Base-by-base conservation (phyloP, 2,797 vertebrate species). In the Rhinophrynus dorsalis region DNA sequence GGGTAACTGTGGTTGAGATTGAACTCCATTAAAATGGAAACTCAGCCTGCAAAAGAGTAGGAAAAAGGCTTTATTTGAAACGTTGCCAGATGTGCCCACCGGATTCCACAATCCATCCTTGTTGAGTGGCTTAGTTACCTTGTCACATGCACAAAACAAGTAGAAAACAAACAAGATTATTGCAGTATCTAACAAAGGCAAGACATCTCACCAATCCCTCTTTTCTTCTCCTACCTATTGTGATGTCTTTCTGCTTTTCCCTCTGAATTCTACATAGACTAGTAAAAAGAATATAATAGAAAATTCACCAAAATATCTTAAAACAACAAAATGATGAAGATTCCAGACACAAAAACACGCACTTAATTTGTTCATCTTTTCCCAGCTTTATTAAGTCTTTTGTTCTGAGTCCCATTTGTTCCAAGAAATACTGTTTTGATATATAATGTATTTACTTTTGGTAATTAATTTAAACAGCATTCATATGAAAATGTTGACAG, bases 401-500 rank as follows among this genome's bases (percentile, higher is more conserved):
- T 87, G 85, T 87, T 87, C 79, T 82, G 79, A 68, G 80, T 84
- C 69, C 60, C 81, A 74, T 76, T 83, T 78, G 79, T 87, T 87
- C 84, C 58, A 33, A 56, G 83, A 82, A 87, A 83, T 5, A 75
- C 33, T 54, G 69, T 86, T 86, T 86, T 82, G 85, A 88, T 86
- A 85, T 84, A 86, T 85, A 84, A 84, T 82, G 86, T 86, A 85
- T 87, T 87, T 88, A 86, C 83, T 86, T 85, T 82, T 80, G 77
- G 85, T 88, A 88, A 86, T 88, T 88, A 88, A 88, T 86, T 86
- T 85, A 85, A 83, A 82, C 79, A 73, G 82, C 79, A 86, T 88
- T 88, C 86, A 86, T 88, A 88, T 88, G 85, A 88, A 88, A 88
- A 88, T 88, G 79, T 76, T n/a, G 79, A 76, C 84, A 86, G 86